Base-by-base conservation (phyloP, 2,797 vertebrate genomes). In the Bovichtus diacanthus region DNA sequence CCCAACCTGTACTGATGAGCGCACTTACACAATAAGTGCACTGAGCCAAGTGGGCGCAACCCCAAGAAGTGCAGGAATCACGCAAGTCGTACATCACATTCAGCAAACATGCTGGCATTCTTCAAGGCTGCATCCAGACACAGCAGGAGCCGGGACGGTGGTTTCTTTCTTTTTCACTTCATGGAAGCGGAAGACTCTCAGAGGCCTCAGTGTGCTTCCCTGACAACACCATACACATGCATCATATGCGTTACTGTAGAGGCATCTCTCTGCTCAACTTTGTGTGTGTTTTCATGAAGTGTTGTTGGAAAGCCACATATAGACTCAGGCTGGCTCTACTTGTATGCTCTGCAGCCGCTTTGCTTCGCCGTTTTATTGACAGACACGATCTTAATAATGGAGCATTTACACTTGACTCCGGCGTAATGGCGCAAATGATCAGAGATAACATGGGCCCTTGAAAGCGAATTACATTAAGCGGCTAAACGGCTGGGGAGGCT, bases 361-460 rank as follows among this genome's bases (percentile, higher is more conserved):
- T 80, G 90, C 87, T 74, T 75, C 68, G 69, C 21, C 87, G 90
- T 87, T 88, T n/a, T 94, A 92, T 93, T 90, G 91, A 92, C 90
- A 92, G 89, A 90, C 91, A 92, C 91, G 87, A 86, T 90, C 95
- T 95, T 92, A 93, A 94, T 93, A 95, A 96, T 95, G 92, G 92
- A 91, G 95, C 96, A 94, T 96, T 95, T 95, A 95, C 95, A 96
- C 97, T 97, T 96, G 96, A 97, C 96, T 97, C 94, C 82, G 76
- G 90, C 92, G 94, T 98, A 97, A 98, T 97, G 96, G 96, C 93
- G 95, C 95, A 96, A 97, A 97, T 97, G 96, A 97, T 96, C 95
- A 96, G 95, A 95, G 95, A 95, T 97, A 96, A 96, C 96, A 96
- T 91, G 95, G 95, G 93, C 97, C 95, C 97, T 97, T 96, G 96